A percentile compares a stretch with the other conserved stretches of the same genome.
Conservation (phyloP, 2,888 invertebrate genomes). For the Leuctra nigra region DNA sequence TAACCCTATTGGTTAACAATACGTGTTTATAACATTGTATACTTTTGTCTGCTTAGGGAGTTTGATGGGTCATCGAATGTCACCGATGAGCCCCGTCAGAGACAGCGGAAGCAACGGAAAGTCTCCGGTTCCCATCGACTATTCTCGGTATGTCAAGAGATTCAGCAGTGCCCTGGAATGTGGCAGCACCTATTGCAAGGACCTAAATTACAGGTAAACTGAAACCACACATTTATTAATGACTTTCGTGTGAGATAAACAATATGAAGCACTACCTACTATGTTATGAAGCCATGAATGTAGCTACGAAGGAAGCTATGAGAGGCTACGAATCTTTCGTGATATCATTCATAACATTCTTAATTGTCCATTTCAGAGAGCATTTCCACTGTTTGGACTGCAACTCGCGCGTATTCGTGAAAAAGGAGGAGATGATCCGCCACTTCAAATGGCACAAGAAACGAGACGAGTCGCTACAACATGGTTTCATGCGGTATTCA, state of each 20-base stretch:
- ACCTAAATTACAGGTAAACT: conserved; percentile 72
- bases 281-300: no score
- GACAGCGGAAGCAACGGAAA: conserved; percentile 27
- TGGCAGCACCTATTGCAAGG: conserved; percentile 77
- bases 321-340: no score
- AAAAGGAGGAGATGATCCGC: conserved; percentile 97
- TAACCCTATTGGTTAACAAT: no score
- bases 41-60: conserved; percentile 15
- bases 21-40: background rate
- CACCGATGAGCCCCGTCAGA: conserved; percentile 23
- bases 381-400: conserved; percentile 91
- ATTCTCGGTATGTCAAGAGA: conserved; percentile 83
- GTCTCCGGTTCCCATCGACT: conserved; percentile 59
- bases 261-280: no score
- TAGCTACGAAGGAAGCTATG: no score
- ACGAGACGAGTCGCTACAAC: conserved; percentile 90
- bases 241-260: no score
- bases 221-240: no score
- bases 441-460: conserved; percentile 99
- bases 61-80: conserved; percentile 24
- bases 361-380: conserved; percentile 57
- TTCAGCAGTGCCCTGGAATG: conserved; percentile 77
- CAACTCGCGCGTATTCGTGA: conserved; percentile 80
- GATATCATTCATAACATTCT: no score
- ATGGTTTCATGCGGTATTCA: conserved; percentile 92